Conservation (phyloP, 1,140 invertebrate genomes). For the Drosophila lini region DNA sequence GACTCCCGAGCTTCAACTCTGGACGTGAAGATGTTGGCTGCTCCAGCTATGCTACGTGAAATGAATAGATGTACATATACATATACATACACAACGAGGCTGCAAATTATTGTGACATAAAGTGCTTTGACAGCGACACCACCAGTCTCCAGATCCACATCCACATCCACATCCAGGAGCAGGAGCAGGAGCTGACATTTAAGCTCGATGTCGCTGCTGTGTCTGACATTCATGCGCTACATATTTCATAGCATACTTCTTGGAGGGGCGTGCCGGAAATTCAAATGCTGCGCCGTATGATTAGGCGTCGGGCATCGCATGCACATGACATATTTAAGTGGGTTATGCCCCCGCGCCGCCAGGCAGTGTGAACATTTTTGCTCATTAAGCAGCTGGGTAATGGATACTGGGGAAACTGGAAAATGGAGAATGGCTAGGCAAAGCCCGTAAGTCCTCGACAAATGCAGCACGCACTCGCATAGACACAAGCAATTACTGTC, state of each 20-base stretch:
- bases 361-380: constrained; percentile 48
- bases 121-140: constrained; percentile 81
- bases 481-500: constrained; percentile 52
- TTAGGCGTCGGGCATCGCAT: constrained; percentile 59
- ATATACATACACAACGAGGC: constrained; percentile 36
- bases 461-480: constrained; percentile 45
- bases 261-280: constrained; percentile 61
- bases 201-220: constrained; percentile 49
- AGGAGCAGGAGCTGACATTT: constrained; percentile 34
- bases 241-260: constrained; percentile 78
- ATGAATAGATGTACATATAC: constrained; percentile 70
- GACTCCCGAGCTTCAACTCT: constrained; percentile 9
- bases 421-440: constrained; percentile 1
- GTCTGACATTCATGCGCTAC: constrained; percentile 73
- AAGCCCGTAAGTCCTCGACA: constrained; percentile 60
- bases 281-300: constrained; percentile 75
- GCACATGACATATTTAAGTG: constrained; percentile 81
- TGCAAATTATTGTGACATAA: constrained; percentile 83
- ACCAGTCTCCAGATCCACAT: constrained; percentile 25
- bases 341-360: constrained; percentile 41
- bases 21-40: constrained; percentile 72
- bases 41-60: constrained; percentile 65
- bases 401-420: background rate
- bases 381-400: constrained; percentile 53
- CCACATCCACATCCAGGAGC: constrained; percentile 9